A percentile compares a stretch with the other conserved stretches of the same genome.
phyloP scores from a whole-genome alignment of 2,888 invertebrate genomes.

The Gibbula magus region DNA sequence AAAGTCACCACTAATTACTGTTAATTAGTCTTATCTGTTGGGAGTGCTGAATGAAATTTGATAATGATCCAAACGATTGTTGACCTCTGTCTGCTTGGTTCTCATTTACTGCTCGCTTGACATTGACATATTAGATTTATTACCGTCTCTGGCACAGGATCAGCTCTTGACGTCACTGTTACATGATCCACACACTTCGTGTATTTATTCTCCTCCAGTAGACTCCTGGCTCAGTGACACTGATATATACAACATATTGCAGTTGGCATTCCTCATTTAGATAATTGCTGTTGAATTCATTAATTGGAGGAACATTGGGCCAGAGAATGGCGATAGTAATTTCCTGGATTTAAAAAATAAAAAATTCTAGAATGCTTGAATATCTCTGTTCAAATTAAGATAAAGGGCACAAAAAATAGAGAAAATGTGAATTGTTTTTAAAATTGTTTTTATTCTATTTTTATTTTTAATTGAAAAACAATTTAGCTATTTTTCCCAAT shows the following conservation, averaged over 20 bases:
- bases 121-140: slow-evolving; percentile 10
- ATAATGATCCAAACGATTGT: neutral
- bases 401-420: neutral
- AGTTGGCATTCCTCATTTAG: neutral
- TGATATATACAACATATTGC: too few relatives aligned
- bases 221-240: too few relatives aligned
- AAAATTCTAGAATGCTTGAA: too few relatives aligned
- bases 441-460: neutral
- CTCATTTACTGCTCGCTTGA: neutral
- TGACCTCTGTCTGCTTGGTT: neutral
- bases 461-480: neutral
- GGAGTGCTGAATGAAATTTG: too few relatives aligned
- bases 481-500: too few relatives aligned
- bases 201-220: too few relatives aligned
- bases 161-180: neutral
- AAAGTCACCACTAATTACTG: too few relatives aligned
- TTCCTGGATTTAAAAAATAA: too few relatives aligned
- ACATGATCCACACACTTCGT: neutral
- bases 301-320: too few relatives aligned
- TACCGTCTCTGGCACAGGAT: neutral
- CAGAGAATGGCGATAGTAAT: too few relatives aligned
- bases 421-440: neutral
- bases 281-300: neutral
- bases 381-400: neutral
- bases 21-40: too few relatives aligned